Percentiles rank a stretch among this genome's conserved stretches.
Conservation (phyloP, 2,888 invertebrate species). For the Cerceris rybyensis region DNA sequence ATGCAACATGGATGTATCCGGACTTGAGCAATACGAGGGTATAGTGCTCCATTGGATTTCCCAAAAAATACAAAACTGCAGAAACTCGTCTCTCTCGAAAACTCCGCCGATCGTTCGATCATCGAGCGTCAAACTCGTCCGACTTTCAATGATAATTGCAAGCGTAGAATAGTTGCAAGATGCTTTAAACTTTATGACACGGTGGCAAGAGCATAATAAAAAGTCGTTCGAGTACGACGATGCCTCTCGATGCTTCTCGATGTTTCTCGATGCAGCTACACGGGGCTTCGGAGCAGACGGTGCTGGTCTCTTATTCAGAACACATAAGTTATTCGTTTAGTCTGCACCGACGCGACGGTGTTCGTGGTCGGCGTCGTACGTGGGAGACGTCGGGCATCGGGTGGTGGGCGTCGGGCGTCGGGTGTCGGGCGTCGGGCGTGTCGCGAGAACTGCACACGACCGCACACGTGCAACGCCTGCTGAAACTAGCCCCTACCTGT, state of each 20-base stretch:
- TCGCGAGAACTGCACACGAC: slow-evolving; percentile 53
- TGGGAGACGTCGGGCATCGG: slow-evolving; percentile 21
- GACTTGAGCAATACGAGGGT: slow-evolving; percentile 1
- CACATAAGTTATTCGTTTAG: slow-evolving; percentile 65
- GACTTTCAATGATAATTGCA: no score
- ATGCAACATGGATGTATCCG: slow-evolving; percentile 11
- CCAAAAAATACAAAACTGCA: no score
- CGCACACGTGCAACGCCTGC: slow-evolving; percentile 53
- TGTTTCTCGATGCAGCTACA: slow-evolving; percentile 28
- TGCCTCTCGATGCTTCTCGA: slow-evolving; percentile 20
- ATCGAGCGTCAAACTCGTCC: no score
- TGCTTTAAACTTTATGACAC: no score
- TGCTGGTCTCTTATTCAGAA: slow-evolving; percentile 55
- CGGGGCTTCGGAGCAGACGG: slow-evolving; percentile 37
- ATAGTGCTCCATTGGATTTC: background rate
- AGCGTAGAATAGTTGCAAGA: no score
- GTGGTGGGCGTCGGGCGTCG: slow-evolving; percentile 34
- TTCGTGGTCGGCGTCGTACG: slow-evolving; percentile 35
- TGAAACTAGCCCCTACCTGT: background rate
- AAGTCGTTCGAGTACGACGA: no score
- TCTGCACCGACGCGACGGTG: slow-evolving; percentile 24
- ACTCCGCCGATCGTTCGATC: no score
- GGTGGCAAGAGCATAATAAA: no score
- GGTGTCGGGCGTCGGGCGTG: slow-evolving; percentile 30
- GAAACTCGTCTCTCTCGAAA: no score